These are phyloP conservation scores for Irena cyanogastra DNA, from an alignment of 2,113 vertebrate species.

Conservation along the genomic window DNA sequence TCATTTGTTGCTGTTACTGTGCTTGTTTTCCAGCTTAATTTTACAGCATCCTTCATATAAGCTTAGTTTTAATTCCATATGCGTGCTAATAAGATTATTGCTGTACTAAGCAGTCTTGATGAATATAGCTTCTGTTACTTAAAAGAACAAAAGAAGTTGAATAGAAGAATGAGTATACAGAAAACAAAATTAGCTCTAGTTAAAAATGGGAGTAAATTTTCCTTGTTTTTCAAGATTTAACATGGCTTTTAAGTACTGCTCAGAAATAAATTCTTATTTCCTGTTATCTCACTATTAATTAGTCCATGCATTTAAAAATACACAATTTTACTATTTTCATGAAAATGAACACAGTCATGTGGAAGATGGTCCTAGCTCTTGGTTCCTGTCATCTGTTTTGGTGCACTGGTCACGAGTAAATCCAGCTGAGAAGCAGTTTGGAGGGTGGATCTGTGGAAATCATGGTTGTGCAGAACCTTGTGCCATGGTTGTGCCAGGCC, in stretches of 20 bases:
- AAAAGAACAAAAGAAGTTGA: background rate
- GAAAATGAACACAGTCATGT: background rate
- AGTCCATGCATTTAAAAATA: background rate
- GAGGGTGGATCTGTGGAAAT: fast-evolving
- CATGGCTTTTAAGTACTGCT: background rate
- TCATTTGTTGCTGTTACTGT: background rate
- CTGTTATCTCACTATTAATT: background rate
- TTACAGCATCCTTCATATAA: background rate
- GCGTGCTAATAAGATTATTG: background rate
- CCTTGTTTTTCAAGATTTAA: background rate
- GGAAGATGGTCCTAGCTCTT: background rate
- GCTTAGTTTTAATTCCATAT: background rate
- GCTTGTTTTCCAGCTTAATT: background rate
- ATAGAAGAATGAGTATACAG: background rate
- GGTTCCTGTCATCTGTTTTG: background rate
- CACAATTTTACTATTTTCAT: background rate
- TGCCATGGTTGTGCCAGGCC: background rate
- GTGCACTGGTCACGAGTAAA: fast-evolving
- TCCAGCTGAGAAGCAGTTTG: background rate
- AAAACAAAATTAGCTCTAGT: background rate
- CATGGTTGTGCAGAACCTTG: background rate
- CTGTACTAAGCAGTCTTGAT: background rate
- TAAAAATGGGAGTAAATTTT: background rate
- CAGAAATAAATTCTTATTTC: background rate
- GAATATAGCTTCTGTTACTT: background rate